Evolutionary conservation across 2,797 vertebrate species (phyloP).

Genomic region (Lophotriccus pileatus): DNA sequence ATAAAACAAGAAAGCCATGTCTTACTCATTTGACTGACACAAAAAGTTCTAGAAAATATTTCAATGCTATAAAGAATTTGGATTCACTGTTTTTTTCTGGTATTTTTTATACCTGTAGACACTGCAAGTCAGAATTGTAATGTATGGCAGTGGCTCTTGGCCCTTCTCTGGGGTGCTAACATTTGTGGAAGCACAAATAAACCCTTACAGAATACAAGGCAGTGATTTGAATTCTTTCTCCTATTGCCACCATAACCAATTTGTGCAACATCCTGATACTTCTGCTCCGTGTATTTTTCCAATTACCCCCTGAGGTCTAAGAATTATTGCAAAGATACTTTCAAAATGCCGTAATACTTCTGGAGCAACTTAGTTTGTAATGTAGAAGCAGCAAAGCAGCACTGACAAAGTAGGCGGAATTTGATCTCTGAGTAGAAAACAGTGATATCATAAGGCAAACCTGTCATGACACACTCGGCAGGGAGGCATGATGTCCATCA

Average conservation of each 20-base stretch:
- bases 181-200: neutral
- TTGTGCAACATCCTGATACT: neutral
- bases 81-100: neutral
- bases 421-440: neutral
- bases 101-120: neutral
- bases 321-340: neutral
- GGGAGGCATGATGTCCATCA: neutral
- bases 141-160: neutral
- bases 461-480: neutral
- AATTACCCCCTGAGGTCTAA: neutral
- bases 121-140: neutral
- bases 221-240: neutral
- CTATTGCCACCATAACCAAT: neutral
- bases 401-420: neutral
- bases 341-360: neutral
- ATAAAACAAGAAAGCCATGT: neutral
- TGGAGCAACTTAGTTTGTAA: neutral
- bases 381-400: neutral
- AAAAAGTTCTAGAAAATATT: neutral
- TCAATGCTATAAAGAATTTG: neutral
- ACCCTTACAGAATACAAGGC: neutral
- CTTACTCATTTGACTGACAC: neutral
- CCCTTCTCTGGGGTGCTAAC: neutral
- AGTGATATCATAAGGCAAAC: neutral
- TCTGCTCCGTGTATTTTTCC: neutral